Evolutionary conservation across 1,140 invertebrate species (phyloP).

Genomic region (Orchesella cincta): DNA sequence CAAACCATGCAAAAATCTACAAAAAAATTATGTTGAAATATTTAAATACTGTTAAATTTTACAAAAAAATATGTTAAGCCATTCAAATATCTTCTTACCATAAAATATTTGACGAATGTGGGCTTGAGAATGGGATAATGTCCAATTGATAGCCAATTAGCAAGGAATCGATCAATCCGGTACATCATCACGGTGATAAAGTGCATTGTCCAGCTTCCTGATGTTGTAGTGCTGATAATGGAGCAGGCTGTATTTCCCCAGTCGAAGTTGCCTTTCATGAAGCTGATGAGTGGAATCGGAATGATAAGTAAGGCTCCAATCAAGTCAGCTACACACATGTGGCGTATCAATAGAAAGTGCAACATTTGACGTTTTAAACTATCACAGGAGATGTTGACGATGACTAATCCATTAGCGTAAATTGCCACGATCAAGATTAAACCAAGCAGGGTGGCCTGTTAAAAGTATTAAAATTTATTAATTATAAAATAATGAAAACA

Average conservation of each 20-base stretch:
- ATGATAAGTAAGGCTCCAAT: neutral
- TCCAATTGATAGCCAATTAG: neutral
- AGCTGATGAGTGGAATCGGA: neutral
- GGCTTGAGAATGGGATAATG: neutral
- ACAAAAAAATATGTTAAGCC: neutral
- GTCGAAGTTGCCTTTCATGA: neutral
- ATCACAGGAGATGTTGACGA: neutral
- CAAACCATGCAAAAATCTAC: neutral
- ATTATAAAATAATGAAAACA: neutral
- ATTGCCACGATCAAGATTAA: neutral
- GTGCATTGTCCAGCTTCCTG: neutral
- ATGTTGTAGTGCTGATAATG: neutral
- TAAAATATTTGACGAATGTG: neutral
- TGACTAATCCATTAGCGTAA: neutral
- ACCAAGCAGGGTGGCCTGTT: neutral
- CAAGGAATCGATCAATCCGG: neutral
- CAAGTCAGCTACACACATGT: neutral
- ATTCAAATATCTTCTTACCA: neutral
- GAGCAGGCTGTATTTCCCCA: neutral
- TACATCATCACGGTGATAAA: neutral
- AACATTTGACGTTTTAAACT: neutral
- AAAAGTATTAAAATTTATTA: too few relatives aligned
- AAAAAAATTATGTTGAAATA: neutral
- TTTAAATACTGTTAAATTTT: neutral
- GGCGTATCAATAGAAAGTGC: neutral